phyloP scores from a whole-genome alignment of 37 sponge, comb jelly and placozoan species.

The Theonella swinhoei region DNA sequence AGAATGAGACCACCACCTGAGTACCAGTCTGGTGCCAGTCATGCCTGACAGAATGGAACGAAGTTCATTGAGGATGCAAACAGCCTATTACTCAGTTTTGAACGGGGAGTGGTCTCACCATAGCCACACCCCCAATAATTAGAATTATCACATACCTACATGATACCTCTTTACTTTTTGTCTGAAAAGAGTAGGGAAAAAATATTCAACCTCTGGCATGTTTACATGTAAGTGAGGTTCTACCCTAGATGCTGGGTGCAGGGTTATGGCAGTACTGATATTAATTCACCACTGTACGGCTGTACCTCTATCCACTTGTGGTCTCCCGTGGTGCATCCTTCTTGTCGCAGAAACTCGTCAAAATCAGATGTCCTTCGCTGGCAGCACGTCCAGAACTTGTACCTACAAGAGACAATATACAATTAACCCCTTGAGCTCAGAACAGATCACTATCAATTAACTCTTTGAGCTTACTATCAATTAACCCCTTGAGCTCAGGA shows the following conservation, averaged over 20 bases:
- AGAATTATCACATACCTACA: conserved; percentile 35
- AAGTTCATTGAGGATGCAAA: too few relatives aligned
- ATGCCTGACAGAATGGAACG: conserved; percentile 39
- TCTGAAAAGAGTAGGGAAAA: conserved; percentile 1
- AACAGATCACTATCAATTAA: too few relatives aligned
- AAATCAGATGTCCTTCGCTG: conserved; percentile 85
- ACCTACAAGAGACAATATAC: conserved; percentile 26
- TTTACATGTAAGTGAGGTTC: too few relatives aligned
- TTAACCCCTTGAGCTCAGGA: too few relatives aligned
- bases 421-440: neutral
- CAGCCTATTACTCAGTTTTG: neutral
- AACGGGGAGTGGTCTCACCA: neutral
- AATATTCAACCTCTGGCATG: neutral
- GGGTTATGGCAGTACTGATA: neutral
- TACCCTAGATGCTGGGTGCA: neutral
- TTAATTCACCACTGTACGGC: neutral
- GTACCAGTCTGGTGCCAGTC: conserved; percentile 91
- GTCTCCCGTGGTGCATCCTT: conserved; percentile 83
- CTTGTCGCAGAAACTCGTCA: conserved; percentile 87
- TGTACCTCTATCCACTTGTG: conserved; percentile 81
- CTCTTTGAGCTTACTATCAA: too few relatives aligned
- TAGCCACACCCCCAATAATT: too few relatives aligned
- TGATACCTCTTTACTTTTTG: neutral
- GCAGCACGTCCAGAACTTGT: conserved; percentile 96
- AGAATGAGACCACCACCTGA: conserved; percentile 67